phyloP scores from a whole-genome alignment of 2,113 vertebrate species.

The Crotalus viridis region DNA sequence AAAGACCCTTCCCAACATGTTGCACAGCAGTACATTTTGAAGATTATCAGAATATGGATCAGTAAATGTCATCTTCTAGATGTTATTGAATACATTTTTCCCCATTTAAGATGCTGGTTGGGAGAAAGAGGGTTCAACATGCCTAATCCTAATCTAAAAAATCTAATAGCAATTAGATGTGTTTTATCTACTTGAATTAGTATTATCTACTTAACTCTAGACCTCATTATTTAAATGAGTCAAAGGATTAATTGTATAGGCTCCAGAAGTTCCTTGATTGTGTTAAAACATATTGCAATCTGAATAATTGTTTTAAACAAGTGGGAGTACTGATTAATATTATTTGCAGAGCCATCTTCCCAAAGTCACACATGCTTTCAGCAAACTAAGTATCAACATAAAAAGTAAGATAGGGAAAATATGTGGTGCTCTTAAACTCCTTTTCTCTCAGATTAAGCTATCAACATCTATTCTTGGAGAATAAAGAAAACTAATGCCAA shows the following conservation, averaged over 20 bases:
- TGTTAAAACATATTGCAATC: background rate
- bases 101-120: background rate
- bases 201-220: background rate
- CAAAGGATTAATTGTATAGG: background rate
- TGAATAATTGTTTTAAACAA: background rate
- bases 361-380: background rate
- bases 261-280: background rate
- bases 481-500: background rate
- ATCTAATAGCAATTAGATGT: background rate
- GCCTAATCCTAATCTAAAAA: background rate
- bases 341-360: background rate
- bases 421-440: background rate
- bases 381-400: background rate
- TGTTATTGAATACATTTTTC: background rate
- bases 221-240: background rate
- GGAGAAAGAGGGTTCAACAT: background rate
- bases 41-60: background rate
- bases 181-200: background rate
- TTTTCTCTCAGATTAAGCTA: constrained; percentile 26
- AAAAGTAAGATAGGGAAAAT: background rate
- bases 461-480: constrained; percentile 11
- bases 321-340: background rate
- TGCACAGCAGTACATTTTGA: background rate
- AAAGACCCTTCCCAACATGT: background rate
- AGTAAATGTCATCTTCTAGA: background rate